Evolutionary conservation across 2,888 invertebrate genomes (phyloP).

Genomic region (Amphipoea oculea): DNA sequence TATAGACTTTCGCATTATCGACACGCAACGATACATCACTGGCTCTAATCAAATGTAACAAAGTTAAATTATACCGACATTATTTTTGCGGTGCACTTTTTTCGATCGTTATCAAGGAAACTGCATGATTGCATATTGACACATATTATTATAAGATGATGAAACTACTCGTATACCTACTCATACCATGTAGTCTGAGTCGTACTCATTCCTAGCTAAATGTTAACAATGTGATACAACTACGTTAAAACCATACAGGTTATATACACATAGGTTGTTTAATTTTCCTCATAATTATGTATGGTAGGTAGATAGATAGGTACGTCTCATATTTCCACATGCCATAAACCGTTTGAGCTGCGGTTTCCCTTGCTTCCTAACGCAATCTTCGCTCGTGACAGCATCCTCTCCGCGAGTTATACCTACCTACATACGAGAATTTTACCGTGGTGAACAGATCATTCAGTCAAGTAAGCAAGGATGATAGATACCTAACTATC

Average conservation of each 20-base stretch:
- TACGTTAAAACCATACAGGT: constrained; percentile 13
- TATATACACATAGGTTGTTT: background rate
- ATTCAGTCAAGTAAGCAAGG: background rate
- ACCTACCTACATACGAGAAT: background rate
- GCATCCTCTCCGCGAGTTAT: background rate
- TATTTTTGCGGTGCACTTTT: background rate
- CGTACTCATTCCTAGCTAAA: background rate
- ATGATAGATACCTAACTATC: no score
- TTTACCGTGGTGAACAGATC: background rate
- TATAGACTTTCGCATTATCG: background rate
- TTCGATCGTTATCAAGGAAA: background rate
- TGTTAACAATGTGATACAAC: constrained; percentile 2
- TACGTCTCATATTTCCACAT: constrained; percentile 21
- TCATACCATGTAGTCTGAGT: background rate
- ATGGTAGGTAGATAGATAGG: background rate
- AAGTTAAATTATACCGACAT: background rate
- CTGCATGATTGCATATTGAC: background rate
- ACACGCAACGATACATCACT: constrained; percentile 24
- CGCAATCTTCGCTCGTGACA: background rate
- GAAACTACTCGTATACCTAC: background rate
- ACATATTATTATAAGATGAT: background rate
- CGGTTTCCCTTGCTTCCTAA: background rate
- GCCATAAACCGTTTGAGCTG: background rate
- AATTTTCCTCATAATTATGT: constrained; percentile 17
- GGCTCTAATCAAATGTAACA: background rate